Percentiles rank a stretch among this genome's conserved stretches.
Evolutionary conservation across 2,888 invertebrate species (phyloP).

Genomic region (Steinernema carpocapsae): DNA sequence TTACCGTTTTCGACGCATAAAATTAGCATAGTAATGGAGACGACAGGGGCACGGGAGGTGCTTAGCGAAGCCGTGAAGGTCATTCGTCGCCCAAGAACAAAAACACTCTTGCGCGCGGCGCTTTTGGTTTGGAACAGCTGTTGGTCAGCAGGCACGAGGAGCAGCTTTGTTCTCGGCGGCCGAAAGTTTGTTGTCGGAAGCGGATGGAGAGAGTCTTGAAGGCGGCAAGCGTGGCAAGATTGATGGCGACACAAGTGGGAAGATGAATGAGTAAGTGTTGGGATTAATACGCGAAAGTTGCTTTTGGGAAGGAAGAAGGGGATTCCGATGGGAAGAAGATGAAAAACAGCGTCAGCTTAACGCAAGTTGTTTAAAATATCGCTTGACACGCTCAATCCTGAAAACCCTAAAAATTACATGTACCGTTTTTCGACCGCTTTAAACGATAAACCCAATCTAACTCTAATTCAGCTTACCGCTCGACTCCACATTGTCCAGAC

Average conservation of each 20-base stretch:
- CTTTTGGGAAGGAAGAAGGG: not conserved
- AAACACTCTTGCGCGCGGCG: slow-evolving; percentile 3
- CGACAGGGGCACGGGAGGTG: not conserved
- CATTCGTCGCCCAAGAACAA: not conserved
- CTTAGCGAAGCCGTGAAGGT: slow-evolving; percentile 16
- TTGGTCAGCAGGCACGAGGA: not conserved
- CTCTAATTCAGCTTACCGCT: slow-evolving; percentile 29
- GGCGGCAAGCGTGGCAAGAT: slow-evolving; percentile 26
- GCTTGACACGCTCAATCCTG: too few relatives aligned
- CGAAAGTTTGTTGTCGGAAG: too few relatives aligned
- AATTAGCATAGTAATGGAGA: slow-evolving; percentile 19
- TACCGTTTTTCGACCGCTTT: too few relatives aligned
- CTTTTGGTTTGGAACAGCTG: slow-evolving; percentile 2
- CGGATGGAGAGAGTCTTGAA: not conserved
- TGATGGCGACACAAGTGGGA: slow-evolving; percentile 16
- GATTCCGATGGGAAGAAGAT: too few relatives aligned
- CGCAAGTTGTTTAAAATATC: too few relatives aligned
- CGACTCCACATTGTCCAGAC: not conserved
- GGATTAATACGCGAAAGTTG: too few relatives aligned
- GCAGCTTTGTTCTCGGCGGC: not conserved
- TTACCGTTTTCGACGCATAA: not conserved
- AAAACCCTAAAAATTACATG: too few relatives aligned
- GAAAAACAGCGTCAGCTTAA: too few relatives aligned
- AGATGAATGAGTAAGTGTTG: slow-evolving; percentile 8
- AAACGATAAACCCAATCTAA: too few relatives aligned